Conservation (phyloP, 2,888 invertebrate species). For the Pseudococcus longispinus region DNA sequence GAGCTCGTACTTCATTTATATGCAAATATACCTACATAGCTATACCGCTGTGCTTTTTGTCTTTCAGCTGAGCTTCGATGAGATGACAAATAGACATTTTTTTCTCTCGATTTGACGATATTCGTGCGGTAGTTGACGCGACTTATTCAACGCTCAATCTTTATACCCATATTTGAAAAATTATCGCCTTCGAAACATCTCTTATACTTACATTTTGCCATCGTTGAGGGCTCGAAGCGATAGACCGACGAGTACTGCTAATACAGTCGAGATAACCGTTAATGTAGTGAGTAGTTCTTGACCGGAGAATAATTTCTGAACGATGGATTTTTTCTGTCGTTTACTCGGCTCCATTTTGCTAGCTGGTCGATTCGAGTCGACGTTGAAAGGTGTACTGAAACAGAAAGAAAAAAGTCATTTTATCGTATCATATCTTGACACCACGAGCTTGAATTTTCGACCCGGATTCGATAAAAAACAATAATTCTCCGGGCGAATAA, state of each 20-base stretch:
- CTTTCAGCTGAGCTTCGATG: neutral
- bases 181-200: neutral
- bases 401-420: neutral
- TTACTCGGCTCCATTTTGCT: constrained; percentile 50
- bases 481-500: neutral
- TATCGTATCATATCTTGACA: neutral
- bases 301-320: constrained; percentile 38
- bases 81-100: neutral
- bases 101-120: neutral
- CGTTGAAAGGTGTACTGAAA: constrained; percentile 55
- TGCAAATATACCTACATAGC: neutral
- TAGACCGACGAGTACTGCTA: constrained; percentile 37
- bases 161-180: neutral
- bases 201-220: constrained; percentile 38
- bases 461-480: neutral
- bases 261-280: constrained; percentile 47
- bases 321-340: neutral
- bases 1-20: neutral
- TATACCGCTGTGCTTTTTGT: neutral
- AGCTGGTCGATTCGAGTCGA: constrained; percentile 14
- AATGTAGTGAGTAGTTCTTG: constrained; percentile 51
- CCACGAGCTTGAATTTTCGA: neutral
- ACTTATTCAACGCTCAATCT: neutral
- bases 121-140: neutral
- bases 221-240: neutral